Conservation (phyloP, 1,140 invertebrate genomes). For the Phenacoccus solenopsis region DNA sequence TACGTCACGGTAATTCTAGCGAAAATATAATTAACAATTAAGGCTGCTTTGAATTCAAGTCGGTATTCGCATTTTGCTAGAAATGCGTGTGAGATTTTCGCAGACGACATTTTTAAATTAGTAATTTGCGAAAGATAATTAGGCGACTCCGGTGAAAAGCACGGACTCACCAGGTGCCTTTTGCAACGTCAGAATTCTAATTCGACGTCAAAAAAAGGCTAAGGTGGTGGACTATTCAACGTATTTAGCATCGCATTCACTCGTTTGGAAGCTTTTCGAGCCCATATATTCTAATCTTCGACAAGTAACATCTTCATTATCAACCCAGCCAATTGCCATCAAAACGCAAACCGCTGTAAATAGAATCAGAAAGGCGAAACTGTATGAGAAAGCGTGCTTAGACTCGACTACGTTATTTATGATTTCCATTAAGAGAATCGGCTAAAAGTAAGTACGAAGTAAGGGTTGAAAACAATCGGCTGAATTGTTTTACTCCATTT, state of each 20-base stretch:
- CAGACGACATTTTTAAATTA: not conserved
- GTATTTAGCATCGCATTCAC: too few relatives aligned
- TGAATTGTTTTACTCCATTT: constrained; percentile 15
- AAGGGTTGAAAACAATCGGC: not conserved
- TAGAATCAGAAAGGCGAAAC: too few relatives aligned
- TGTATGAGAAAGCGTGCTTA: not conserved
- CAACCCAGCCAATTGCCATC: too few relatives aligned
- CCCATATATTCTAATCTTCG: too few relatives aligned
- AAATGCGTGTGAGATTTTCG: not conserved
- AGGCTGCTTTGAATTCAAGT: not conserved
- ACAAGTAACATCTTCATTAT: too few relatives aligned
- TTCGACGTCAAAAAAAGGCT: too few relatives aligned
- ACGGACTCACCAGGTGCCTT: too few relatives aligned
- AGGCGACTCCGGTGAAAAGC: not conserved
- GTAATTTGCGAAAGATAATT: not conserved
- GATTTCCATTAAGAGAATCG: constrained; percentile 3
- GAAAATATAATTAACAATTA: not conserved
- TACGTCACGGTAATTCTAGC: not conserved
- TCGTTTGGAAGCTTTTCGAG: too few relatives aligned
- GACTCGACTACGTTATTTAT: constrained; percentile 8
- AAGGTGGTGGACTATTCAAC: too few relatives aligned
- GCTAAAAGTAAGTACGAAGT: not conserved
- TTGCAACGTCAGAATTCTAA: too few relatives aligned
- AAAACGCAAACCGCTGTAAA: too few relatives aligned
- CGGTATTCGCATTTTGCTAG: not conserved